Conservation (phyloP, 2,797 vertebrate genomes). For the Halcyon smyrnensis region DNA sequence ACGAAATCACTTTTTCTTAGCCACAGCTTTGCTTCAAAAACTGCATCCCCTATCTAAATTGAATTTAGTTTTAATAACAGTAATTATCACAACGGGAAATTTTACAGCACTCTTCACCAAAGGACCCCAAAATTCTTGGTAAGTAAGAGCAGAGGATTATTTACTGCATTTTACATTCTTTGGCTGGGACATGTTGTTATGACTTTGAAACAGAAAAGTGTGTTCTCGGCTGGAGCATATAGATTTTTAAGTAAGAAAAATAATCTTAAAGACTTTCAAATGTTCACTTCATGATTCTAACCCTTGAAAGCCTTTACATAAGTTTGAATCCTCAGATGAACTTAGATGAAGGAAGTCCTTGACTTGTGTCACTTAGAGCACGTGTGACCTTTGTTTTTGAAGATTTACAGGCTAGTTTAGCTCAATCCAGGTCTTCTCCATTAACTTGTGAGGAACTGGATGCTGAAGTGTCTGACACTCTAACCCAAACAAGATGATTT, state of each 20-base stretch:
- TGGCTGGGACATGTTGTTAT: background rate
- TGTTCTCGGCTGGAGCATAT: background rate
- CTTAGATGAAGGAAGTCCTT: background rate
- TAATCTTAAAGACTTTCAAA: background rate
- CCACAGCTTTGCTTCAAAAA: background rate
- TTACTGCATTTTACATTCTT: background rate
- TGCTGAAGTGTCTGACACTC: background rate
- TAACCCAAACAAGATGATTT: rapidly evolving
- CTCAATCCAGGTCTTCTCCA: background rate
- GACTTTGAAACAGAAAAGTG: background rate
- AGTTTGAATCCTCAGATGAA: background rate
- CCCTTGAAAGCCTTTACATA: background rate
- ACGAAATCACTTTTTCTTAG: background rate
- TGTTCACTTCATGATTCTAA: background rate
- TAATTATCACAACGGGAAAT: background rate
- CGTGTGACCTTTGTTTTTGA: rapidly evolving
- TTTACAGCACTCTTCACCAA: background rate
- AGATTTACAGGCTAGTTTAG: background rate
- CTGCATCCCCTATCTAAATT: rapidly evolving
- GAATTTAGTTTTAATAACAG: background rate
- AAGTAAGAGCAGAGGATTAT: background rate
- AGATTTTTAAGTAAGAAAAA: background rate
- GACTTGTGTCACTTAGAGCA: background rate
- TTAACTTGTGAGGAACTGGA: background rate
- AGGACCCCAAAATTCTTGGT: background rate